These are phyloP conservation scores for Scaptomyza montana DNA, from an alignment of 1,140 invertebrate species.

Conservation along the genomic window DNA sequence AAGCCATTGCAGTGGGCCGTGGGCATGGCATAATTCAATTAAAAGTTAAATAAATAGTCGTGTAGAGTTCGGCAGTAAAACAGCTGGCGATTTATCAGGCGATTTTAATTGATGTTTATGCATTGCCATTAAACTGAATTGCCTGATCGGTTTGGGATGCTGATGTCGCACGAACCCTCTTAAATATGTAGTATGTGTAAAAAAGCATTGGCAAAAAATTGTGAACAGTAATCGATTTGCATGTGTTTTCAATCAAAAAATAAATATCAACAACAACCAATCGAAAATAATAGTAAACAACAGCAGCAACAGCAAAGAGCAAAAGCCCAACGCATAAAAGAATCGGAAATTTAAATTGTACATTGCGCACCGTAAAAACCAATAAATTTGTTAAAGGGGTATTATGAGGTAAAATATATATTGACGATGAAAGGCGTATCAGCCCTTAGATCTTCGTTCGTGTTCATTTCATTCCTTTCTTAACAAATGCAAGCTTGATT, in stretches of 20 bases:
- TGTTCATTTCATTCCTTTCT: too few species aligned
- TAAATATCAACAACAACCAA: constrained; percentile 28
- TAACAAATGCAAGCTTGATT: too few species aligned
- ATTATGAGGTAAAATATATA: neutral
- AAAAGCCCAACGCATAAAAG: constrained; percentile 27
- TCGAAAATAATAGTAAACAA: constrained; percentile 6
- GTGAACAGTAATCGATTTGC: constrained; percentile 79
- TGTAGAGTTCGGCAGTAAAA: constrained; percentile 38
- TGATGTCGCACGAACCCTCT: constrained; percentile 13
- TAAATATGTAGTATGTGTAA: constrained; percentile 14
- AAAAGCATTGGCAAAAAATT: constrained; percentile 64
- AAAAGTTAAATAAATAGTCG: constrained; percentile 60
- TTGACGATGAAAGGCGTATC: too few species aligned
- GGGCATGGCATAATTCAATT: constrained; percentile 64
- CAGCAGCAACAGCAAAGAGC: constrained; percentile 15
- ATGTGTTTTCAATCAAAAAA: constrained; percentile 67
- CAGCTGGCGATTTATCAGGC: constrained; percentile 58
- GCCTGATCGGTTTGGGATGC: constrained; percentile 31
- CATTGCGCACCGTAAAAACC: constrained; percentile 16
- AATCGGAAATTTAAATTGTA: constrained; percentile 72
- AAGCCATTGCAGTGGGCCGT: constrained; percentile 8
- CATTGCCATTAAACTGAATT: constrained; percentile 68
- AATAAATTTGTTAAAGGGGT: neutral
- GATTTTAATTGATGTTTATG: constrained; percentile 77
- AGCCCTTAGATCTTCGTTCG: too few species aligned